Base-by-base conservation (phyloP, 2,113 vertebrate species). In the Aspidoscelis tigris region DNA sequence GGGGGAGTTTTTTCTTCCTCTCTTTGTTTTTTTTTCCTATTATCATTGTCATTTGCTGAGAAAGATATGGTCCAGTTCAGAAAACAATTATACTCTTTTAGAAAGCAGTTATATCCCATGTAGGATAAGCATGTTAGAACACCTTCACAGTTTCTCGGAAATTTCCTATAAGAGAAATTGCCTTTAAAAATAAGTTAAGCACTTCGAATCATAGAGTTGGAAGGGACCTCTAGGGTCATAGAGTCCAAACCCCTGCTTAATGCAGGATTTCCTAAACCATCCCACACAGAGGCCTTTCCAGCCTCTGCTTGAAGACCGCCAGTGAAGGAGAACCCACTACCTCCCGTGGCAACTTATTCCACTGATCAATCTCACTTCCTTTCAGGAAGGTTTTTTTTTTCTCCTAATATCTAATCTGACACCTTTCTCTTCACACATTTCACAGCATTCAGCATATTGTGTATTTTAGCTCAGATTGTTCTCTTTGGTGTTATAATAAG, bases 71-170 rank as follows among this genome's bases (percentile, higher is more conserved):
- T 21, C 50, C 53, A 78, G 47, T 72, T 78, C 18, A 72, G 76
- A 72, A 84, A 71, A 7, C 70, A 84, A 72, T 84, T 78, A 78
- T 78, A 78, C 8, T 58, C 41, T n/a, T 76, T 72, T 33, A 47
- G 41, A 71, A 61, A 71, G 76, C 44, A 84, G 65, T 84, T 84
- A 72, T 44, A 47, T 78, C 53, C 43, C 1, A 33, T 78, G 39
- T 73, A 78, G 61, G 53, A 47, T 84, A 61, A 44, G 47, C 18
- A 20, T 64, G 66, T 41, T 24, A 64, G 53, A 72, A 84, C 69
- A 78, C 83, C 53, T 78, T 78, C 76, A 73, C 43, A 73, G 68
- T 74, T 12, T 77, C 71, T 78, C 55, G 53, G 8, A 53, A 66
- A 53, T 66, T n/a, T 22, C 43, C 12, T 50, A 39, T 43, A 80